These are phyloP conservation scores for Hyphantria cunea DNA, from an alignment of 1,140 invertebrate genomes.

Conservation along the genomic window DNA sequence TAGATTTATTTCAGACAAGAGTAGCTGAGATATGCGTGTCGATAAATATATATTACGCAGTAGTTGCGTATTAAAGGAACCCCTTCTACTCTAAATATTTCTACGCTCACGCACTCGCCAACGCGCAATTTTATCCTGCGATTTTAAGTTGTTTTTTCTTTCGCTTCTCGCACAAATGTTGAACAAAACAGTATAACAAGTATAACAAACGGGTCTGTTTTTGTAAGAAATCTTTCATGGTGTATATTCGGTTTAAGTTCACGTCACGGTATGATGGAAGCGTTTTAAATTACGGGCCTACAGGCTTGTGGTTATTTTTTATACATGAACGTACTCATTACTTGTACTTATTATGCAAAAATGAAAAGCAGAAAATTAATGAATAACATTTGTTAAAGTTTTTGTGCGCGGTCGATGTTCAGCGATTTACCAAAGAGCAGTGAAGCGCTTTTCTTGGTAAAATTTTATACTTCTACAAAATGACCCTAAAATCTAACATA, in stretches of 20 bases:
- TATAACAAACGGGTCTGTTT: constrained; percentile 57
- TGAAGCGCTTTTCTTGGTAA: too few species aligned
- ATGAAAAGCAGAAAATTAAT: not conserved
- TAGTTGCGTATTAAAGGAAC: too few species aligned
- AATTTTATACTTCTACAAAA: too few species aligned
- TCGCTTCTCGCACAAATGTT: constrained; percentile 36
- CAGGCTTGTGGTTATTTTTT: constrained; percentile 15
- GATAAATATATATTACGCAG: too few species aligned
- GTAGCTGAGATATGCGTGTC: too few species aligned
- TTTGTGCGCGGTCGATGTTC: too few species aligned
- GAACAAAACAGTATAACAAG: constrained; percentile 50
- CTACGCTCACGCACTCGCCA: constrained; percentile 23
- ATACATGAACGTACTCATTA: constrained; percentile 1
- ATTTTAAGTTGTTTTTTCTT: constrained; percentile 45
- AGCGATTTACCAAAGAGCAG: too few species aligned
- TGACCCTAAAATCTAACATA: too few species aligned
- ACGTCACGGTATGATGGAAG: constrained; percentile 39
- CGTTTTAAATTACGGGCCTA: constrained; percentile 29
- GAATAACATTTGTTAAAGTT: too few species aligned
- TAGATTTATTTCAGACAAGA: too few species aligned
- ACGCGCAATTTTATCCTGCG: constrained; percentile 38
- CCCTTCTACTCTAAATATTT: too few species aligned
- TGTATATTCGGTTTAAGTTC: constrained; percentile 41
- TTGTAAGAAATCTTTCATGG: constrained; percentile 45
- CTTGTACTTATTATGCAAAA: constrained; percentile 12